phyloP scores from a whole-genome alignment of 2,113 vertebrate species.

The Esox niger region DNA sequence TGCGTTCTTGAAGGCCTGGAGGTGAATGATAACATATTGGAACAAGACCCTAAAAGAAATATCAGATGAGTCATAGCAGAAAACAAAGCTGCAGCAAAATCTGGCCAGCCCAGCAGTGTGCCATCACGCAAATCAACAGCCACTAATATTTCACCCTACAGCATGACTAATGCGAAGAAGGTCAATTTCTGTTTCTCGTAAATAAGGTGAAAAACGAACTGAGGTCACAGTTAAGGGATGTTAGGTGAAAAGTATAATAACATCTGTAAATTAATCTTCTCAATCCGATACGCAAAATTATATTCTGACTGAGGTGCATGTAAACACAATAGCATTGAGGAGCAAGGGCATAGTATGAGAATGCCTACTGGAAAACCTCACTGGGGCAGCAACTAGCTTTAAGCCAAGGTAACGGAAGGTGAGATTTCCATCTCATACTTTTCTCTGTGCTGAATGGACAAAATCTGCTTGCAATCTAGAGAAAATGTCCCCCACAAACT shows the following conservation, averaged over 20 bases:
- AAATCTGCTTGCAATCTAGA: too few species aligned
- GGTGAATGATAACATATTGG: neutral
- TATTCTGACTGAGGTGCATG: neutral
- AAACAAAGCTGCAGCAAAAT: neutral
- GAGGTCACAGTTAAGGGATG: neutral
- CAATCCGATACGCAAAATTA: neutral
- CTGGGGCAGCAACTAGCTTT: neutral
- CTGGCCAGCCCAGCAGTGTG: neutral
- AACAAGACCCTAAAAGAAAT: neutral
- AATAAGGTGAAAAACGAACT: slow-evolving; percentile 6
- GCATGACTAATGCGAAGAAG: neutral
- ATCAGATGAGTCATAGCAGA: neutral
- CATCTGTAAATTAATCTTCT: neutral
- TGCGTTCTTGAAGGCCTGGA: slow-evolving; percentile 8
- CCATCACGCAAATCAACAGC: neutral
- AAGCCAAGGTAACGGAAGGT: too few species aligned
- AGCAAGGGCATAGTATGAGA: neutral
- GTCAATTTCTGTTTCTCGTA: slow-evolving; percentile 7
- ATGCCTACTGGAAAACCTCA: neutral
- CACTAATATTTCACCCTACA: slow-evolving; percentile 3
- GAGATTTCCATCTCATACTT: too few species aligned
- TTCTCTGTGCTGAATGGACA: too few species aligned
- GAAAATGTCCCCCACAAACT: too few species aligned
- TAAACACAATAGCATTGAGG: neutral
- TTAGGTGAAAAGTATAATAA: neutral